Evolutionary conservation across 2,113 vertebrate genomes (phyloP).

Genomic region (Ictalurus punctatus): DNA sequence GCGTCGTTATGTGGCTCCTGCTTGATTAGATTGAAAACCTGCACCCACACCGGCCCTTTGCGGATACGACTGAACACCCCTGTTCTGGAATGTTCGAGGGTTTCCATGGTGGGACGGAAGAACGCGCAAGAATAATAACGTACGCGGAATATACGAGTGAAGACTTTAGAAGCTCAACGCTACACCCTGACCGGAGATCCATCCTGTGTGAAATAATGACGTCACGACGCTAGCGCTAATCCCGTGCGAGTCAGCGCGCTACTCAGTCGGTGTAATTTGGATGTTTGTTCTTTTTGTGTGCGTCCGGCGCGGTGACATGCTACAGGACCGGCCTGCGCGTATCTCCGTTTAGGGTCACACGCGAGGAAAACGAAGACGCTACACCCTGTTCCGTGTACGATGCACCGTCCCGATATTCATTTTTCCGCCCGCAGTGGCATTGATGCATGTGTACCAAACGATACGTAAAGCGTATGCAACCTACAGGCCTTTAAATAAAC

Average conservation of each 20-base stretch:
- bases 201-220: background rate
- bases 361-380: background rate
- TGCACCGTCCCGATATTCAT: constrained; percentile 58
- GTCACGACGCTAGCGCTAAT: background rate
- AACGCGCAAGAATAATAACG: background rate
- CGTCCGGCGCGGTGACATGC: background rate
- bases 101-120: background rate
- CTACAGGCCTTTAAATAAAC: constrained; percentile 82
- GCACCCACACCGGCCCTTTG: too few relatives aligned
- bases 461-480: constrained; percentile 82
- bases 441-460: constrained; percentile 81
- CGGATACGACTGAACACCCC: background rate
- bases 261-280: background rate
- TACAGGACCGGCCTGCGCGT: background rate
- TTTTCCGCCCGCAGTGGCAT: constrained; percentile 77
- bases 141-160: background rate
- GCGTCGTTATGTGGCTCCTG: too few relatives aligned
- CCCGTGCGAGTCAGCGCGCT: background rate
- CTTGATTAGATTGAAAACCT: too few relatives aligned
- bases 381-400: background rate
- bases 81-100: background rate
- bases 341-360: background rate
- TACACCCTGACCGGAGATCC: background rate
- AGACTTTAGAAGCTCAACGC: background rate
- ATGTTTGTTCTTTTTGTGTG: background rate